Base-by-base conservation (phyloP, 2,888 invertebrate genomes). In the Caradrina clavipalpis region DNA sequence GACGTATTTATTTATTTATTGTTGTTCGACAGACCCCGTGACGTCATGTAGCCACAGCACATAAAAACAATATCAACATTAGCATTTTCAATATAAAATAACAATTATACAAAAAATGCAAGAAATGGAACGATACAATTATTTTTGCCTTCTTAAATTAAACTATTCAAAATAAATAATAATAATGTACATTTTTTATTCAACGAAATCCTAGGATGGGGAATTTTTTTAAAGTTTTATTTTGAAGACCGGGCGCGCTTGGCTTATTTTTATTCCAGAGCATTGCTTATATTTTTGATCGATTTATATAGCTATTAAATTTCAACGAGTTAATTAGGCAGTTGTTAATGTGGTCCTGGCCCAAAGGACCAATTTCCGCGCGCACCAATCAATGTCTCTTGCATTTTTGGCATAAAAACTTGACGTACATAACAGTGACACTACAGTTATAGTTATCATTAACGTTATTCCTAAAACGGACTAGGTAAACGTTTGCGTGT, bases 31-130 rank as follows among this genome's bases (percentile, higher is more conserved):
- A 84, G 66, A 81, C 65, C 69, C 64, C 80, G 79, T 79, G 73
- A 80, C 50, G 58, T 45, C 60, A 60, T 73, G 68, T 55, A 79
- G 70, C 79, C 65, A 77, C 66, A 80, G 78, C 78, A 81, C 85
- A 80, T 78, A 77, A 90, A 93, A 92, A 91, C 92, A 93, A 93
- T 92, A 85, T 92, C 90, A 94, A 95, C 93, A 93, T 90, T 88
- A 89, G 92, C 91, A 90, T 91, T 92, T 82, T 90, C 86, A 85
- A 88, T 92, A 92, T 90, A 93, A 94, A 93, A 90, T 92, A 95
- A 95, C 95, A 94, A 92, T 94, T 91, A 92, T 91, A 94, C 93
- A 93, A 87, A 94, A 93, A 95, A 95, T 95, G 95, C 95, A 93
- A 91, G 89, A 92, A 92, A 92, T 94, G 94, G 95, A 95, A 95